These are phyloP conservation scores for Drosophila setosimentum DNA, from an alignment of 2,888 invertebrate genomes.

Conservation along the genomic window DNA sequence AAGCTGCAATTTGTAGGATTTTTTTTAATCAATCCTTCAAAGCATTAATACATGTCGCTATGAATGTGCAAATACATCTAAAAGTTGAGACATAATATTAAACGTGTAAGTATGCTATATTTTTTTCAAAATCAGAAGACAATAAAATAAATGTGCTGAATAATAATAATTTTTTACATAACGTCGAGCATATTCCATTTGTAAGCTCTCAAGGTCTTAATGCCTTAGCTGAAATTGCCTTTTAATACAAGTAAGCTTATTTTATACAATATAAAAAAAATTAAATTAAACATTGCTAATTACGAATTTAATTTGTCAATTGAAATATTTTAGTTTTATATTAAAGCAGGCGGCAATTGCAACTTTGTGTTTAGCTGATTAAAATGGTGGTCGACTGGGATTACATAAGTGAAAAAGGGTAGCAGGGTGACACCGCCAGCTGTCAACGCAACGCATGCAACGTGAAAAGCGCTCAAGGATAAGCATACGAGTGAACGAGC, in stretches of 20 bases:
- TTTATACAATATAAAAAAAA: not conserved
- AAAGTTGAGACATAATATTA: not conserved
- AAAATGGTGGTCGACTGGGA: constrained; percentile 22
- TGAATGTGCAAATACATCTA: not conserved
- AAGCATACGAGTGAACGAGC: constrained; percentile 27
- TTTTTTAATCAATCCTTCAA: not conserved
- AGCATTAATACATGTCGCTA: not conserved
- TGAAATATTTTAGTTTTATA: not conserved
- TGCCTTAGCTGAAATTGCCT: not conserved
- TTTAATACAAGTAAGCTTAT: not conserved
- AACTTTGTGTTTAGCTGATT: constrained; percentile 44
- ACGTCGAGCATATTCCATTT: not conserved
- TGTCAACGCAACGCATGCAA: constrained; percentile 71
- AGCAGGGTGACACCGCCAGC: constrained; percentile 28
- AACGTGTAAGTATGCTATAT: not conserved
- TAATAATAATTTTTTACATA: not conserved
- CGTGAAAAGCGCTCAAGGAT: constrained; percentile 69
- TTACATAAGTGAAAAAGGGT: constrained; percentile 42
- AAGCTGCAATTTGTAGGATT: not conserved
- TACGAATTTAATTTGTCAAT: not conserved
- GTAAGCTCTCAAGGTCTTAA: not conserved
- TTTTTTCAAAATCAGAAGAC: not conserved
- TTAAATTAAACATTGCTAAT: not conserved
- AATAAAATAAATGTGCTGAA: not conserved
- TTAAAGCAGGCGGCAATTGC: constrained; percentile 12